A percentile compares a stretch with the other conserved stretches of the same genome.
These are phyloP conservation scores for Anas platyrhynchos DNA, from an alignment of 2,113 vertebrate species.

Conservation along the genomic window DNA sequence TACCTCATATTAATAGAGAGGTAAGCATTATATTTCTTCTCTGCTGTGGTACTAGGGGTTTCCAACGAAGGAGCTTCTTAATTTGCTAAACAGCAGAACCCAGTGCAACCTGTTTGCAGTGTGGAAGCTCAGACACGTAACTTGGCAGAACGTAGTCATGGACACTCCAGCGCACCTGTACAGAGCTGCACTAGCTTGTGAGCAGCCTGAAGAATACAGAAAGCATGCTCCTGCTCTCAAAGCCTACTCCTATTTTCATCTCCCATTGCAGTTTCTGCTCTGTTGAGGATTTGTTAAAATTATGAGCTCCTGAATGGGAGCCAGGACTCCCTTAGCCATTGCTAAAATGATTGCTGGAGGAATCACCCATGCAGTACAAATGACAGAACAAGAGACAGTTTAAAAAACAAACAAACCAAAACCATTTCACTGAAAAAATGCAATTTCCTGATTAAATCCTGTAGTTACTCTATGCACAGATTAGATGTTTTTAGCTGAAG, in stretches of 20 bases:
- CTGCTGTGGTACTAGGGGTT: background rate
- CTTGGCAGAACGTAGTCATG: background rate
- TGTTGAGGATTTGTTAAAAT: background rate
- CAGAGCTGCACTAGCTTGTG: background rate
- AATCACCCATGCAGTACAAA: background rate
- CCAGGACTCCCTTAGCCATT: background rate
- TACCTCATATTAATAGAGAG: background rate
- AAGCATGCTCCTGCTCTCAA: background rate
- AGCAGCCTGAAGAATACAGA: background rate
- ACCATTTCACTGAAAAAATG: accelerated
- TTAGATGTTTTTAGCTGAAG: background rate
- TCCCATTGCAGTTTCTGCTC: background rate
- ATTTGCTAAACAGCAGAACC: background rate
- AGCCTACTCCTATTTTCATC: background rate
- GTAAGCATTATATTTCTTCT: background rate
- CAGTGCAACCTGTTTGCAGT: background rate
- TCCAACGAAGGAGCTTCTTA: background rate
- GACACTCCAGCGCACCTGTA: accelerated
- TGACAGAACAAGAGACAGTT: background rate
- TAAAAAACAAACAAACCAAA: background rate
- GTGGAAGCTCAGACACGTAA: background rate
- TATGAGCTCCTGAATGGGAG: background rate
- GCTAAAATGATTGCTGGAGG: background rate
- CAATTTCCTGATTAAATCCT: background rate
- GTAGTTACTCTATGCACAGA: background rate